A percentile compares a stretch with the other conserved stretches of the same genome.
Evolutionary conservation across 2,888 invertebrate species (phyloP).

Genomic region (Cerastis leucographa): DNA sequence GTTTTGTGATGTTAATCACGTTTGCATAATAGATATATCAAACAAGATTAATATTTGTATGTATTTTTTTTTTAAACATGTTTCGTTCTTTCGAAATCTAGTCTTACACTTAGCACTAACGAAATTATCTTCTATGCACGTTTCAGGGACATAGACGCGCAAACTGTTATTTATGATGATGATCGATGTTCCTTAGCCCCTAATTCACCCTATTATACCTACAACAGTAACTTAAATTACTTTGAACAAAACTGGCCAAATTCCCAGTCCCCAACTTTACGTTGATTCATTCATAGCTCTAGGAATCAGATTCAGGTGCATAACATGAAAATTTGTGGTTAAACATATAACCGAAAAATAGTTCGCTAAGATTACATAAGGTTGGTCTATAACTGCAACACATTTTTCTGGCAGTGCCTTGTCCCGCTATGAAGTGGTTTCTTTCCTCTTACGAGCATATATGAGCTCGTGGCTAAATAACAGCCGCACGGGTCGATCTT

Average conservation of each 20-base stretch:
- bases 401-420: background rate
- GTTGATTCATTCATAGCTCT: background rate
- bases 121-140: background rate
- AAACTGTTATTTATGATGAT: background rate
- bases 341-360: background rate
- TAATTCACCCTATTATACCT: background rate
- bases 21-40: background rate
- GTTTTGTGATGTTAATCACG: conserved; percentile 18
- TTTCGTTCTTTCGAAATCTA: background rate
- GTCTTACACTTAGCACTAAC: background rate
- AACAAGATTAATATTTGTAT: background rate
- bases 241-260: background rate
- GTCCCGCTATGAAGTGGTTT: background rate
- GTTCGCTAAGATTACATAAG: background rate
- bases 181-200: background rate
- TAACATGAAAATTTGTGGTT: background rate
- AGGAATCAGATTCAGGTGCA: background rate
- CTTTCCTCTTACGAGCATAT: too few species aligned
- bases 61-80: background rate
- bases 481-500: too few species aligned
- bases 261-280: background rate
- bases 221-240: background rate
- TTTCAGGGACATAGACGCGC: background rate
- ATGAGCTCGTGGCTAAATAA: too few species aligned
- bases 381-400: background rate